These are phyloP conservation scores for Pristionchus fissidentatus DNA, from an alignment of 2,888 invertebrate species.

Conservation along the genomic window DNA sequence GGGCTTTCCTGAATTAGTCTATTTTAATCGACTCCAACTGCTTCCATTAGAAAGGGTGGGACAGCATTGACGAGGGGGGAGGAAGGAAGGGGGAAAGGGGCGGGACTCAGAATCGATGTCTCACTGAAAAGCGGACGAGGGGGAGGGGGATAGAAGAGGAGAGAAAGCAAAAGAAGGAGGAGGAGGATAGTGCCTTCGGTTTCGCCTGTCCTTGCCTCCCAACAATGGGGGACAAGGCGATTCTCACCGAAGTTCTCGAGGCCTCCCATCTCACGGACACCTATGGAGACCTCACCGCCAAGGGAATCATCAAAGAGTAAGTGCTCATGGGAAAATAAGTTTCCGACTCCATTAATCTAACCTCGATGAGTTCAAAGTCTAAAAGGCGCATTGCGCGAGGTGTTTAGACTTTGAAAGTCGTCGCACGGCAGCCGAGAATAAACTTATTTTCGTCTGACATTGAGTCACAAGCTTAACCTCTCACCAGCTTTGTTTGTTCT, in stretches of 20 bases:
- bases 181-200: not conserved
- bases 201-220: conserved; percentile 52
- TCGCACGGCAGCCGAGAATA: no score
- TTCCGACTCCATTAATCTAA: not conserved
- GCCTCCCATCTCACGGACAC: conserved; percentile 74
- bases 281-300: conserved; percentile 71
- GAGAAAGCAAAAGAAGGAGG: not conserved
- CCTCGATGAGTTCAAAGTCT: no score
- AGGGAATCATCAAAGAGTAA: conserved; percentile 69
- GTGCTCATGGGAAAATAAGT: conserved; percentile 47
- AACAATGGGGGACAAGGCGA: conserved; percentile 73
- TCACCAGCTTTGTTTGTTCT: not conserved
- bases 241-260: conserved; percentile 74
- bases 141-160: not conserved
- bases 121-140: not conserved
- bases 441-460: no score
- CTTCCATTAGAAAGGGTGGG: conserved; percentile 19
- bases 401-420: no score
- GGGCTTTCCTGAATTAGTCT: not conserved
- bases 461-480: no score
- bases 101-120: conserved; percentile 39
- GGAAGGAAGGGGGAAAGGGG: conserved; percentile 14
- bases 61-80: conserved; percentile 6
- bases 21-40: not conserved
- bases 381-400: no score